Conservation (phyloP, 2,113 vertebrate genomes). For the Isichthys henryi region DNA sequence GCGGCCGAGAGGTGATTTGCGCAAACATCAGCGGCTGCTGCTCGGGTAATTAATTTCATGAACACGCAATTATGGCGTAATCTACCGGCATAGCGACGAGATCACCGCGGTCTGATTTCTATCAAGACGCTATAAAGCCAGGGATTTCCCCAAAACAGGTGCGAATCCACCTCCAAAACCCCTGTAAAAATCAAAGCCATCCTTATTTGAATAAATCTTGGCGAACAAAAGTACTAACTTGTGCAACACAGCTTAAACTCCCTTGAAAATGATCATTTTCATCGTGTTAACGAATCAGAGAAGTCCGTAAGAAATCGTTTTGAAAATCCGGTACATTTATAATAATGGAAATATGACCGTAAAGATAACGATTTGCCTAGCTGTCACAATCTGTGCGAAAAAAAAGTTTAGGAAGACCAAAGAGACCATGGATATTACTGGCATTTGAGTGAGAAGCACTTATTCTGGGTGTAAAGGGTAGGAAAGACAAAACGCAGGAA, state of each 20-base stretch:
- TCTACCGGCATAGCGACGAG: slow-evolving; percentile 4
- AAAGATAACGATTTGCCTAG: neutral
- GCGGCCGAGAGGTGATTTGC: neutral
- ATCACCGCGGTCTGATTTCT: slow-evolving; percentile 15
- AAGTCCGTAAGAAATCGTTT: neutral
- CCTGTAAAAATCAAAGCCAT: neutral
- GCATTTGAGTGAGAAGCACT: neutral
- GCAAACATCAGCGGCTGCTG: slow-evolving; percentile 8
- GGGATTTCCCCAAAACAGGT: neutral
- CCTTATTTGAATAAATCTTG: neutral
- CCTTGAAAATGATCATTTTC: neutral
- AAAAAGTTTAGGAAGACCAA: neutral
- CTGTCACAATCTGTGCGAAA: neutral
- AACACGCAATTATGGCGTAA: slow-evolving; percentile 19
- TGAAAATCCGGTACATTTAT: neutral
- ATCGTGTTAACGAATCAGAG: neutral
- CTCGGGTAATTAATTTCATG: slow-evolving; percentile 24
- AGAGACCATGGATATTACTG: neutral
- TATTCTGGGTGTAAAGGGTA: neutral
- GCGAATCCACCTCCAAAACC: neutral
- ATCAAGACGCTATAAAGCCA: neutral
- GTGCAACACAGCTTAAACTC: neutral
- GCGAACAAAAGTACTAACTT: neutral
- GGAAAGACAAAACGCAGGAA: neutral
- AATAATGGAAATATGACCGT: neutral